Evolutionary conservation across 2,888 invertebrate species (phyloP).

Genomic region (Noctua janthe): DNA sequence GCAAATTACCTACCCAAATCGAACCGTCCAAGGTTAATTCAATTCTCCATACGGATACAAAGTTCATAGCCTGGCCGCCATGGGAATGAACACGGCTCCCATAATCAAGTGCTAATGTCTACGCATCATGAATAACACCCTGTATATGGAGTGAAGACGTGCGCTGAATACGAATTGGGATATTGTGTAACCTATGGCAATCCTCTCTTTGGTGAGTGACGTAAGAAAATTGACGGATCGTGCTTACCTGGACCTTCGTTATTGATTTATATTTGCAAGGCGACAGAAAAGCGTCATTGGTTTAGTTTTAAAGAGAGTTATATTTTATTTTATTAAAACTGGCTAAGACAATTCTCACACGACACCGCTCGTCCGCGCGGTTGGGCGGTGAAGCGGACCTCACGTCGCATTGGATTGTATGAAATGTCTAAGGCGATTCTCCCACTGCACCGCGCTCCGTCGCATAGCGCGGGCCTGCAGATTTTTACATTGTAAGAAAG

Average conservation of each 20-base stretch:
- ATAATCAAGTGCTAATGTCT: conserved; percentile 70
- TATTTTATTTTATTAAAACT: not conserved
- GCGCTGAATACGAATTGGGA: conserved; percentile 60
- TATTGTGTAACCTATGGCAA: conserved; percentile 50
- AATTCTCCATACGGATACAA: conserved; percentile 62
- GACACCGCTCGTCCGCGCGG: not conserved
- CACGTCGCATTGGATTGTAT: not conserved
- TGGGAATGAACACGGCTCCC: conserved; percentile 64
- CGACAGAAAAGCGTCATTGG: not conserved
- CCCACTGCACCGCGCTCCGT: too few species aligned
- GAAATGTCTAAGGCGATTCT: too few species aligned
- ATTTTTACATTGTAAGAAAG: too few species aligned
- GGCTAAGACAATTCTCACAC: not conserved
- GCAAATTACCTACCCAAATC: conserved; percentile 11
- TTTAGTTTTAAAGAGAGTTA: not conserved
- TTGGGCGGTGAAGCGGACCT: not conserved
- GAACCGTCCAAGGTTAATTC: conserved; percentile 53
- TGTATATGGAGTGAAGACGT: conserved; percentile 59
- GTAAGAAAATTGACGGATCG: conserved; percentile 53
- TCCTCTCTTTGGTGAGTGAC: conserved; percentile 55
- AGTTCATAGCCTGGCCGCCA: conserved; percentile 64
- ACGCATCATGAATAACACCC: conserved; percentile 68
- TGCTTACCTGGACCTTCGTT: conserved; percentile 19
- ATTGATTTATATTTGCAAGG: not conserved
- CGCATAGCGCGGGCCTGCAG: too few species aligned